These are phyloP conservation scores for Butastur rufipennis DNA, from an alignment of 2,113 vertebrate genomes.

Conservation along the genomic window DNA sequence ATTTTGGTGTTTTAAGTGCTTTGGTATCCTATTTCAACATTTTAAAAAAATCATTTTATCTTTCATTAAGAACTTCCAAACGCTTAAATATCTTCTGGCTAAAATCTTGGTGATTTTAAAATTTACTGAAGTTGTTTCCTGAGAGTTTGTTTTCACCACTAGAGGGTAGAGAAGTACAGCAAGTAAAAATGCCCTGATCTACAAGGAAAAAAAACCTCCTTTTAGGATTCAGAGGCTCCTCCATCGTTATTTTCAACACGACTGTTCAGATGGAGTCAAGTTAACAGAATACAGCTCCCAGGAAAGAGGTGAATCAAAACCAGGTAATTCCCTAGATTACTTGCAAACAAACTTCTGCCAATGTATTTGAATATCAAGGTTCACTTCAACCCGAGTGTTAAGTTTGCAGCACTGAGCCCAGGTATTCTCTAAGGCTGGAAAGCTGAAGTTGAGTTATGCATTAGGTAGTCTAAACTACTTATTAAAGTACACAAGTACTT, in stretches of 20 bases:
- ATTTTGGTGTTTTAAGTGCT: background rate
- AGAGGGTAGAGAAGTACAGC: conserved; percentile 48
- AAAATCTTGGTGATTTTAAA: background rate
- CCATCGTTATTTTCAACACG: background rate
- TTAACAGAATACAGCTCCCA: background rate
- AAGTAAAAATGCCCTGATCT: background rate
- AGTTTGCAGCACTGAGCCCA: background rate
- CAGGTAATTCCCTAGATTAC: background rate
- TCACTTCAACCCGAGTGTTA: background rate
- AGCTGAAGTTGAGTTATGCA: background rate
- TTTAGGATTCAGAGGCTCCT: background rate
- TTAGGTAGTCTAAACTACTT: background rate
- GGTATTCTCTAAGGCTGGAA: background rate
- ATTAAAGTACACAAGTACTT: background rate
- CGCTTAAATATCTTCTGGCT: background rate
- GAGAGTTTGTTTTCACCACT: conserved; percentile 5
- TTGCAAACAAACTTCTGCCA: background rate
- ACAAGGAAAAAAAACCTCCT: background rate
- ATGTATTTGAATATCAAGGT: background rate
- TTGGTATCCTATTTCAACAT: background rate
- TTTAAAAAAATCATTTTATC: background rate
- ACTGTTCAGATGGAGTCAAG: background rate
- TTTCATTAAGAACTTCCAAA: background rate
- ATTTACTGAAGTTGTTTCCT: background rate
- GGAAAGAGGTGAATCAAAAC: background rate